phyloP scores from a whole-genome alignment of 1,140 invertebrate species.

The Rhopalosiphum padi region DNA sequence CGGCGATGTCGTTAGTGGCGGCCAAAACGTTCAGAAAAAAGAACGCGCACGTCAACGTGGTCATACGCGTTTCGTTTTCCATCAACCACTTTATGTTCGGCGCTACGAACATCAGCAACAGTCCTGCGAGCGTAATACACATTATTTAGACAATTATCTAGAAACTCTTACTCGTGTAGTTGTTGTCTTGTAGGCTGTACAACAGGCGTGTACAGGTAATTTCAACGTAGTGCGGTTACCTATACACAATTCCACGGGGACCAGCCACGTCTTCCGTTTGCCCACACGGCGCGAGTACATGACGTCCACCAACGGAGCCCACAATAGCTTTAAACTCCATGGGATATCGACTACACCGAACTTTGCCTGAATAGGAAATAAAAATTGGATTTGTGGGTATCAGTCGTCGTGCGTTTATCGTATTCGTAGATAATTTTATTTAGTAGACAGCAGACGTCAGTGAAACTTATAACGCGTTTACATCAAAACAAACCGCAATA shows the following conservation, averaged over 20 bases:
- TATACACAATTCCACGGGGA: slow-evolving; percentile 87
- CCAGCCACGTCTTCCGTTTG: slow-evolving; percentile 95
- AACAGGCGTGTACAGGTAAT: background rate
- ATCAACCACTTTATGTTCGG: slow-evolving; percentile 80
- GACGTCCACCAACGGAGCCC: slow-evolving; percentile 98
- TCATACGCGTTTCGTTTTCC: slow-evolving; percentile 73
- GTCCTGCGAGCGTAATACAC: background rate
- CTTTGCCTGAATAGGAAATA: slow-evolving; percentile 77
- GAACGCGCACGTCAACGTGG: slow-evolving; percentile 83
- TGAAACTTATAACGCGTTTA: no score
- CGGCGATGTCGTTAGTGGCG: slow-evolving; percentile 98
- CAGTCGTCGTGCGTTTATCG: background rate
- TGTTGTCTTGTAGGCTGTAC: background rate
- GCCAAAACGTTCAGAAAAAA: slow-evolving; percentile 94
- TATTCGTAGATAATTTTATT: no score
- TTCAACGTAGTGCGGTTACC: slow-evolving; percentile 64
- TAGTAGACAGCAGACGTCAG: no score
- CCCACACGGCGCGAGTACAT: slow-evolving; percentile 85
- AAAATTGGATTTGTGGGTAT: background rate
- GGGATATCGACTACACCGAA: slow-evolving; percentile 99
- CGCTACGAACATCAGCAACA: slow-evolving; percentile 85
- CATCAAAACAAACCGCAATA: no score
- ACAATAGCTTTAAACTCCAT: slow-evolving; percentile 96
- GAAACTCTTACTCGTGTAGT: background rate
- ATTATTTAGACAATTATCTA: background rate